Evolutionary conservation across 2,888 invertebrate genomes (phyloP).

Genomic region (Ophion ventricosus): DNA sequence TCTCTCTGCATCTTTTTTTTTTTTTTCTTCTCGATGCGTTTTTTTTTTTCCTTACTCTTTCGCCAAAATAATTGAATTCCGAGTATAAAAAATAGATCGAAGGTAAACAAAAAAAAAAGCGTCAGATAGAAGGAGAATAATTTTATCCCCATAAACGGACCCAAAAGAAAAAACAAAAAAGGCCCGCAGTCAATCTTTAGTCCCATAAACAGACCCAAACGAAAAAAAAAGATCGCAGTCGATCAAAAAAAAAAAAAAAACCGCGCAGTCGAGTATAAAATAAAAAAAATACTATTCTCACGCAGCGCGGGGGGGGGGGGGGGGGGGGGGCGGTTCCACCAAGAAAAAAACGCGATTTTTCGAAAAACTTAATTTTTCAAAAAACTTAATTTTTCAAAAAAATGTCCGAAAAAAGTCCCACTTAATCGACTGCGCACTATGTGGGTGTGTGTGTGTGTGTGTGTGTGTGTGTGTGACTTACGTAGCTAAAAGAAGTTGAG

Average conservation of each 20-base stretch:
- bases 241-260: too few relatives aligned
- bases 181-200: slow-evolving; percentile 20
- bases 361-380: slow-evolving; percentile 13
- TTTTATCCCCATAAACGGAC: not conserved
- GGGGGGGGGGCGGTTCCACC: slow-evolving; percentile 56
- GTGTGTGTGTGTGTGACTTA: not conserved
- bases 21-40: slow-evolving; percentile 14
- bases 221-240: slow-evolving; percentile 18
- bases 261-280: slow-evolving; percentile 48
- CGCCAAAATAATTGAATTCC: not conserved
- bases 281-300: slow-evolving; percentile 72
- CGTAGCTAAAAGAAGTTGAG: slow-evolving; percentile 44
- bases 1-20: not conserved
- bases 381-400: not conserved
- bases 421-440: not conserved
- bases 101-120: slow-evolving; percentile 42
- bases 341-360: slow-evolving; percentile 11
- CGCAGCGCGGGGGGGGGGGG: slow-evolving; percentile 59
- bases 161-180: not conserved
- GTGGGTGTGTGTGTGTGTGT: not conserved
- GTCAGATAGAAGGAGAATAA: not conserved
- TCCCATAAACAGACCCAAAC: slow-evolving; percentile 1
- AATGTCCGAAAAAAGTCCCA: not conserved
- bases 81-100: slow-evolving; percentile 45
- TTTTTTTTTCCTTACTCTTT: not conserved